Evolutionary conservation across 2,888 invertebrate species (phyloP), one percentile per base, ranked within the genome.

Genomic region (Rotaria socialis): DNA sequence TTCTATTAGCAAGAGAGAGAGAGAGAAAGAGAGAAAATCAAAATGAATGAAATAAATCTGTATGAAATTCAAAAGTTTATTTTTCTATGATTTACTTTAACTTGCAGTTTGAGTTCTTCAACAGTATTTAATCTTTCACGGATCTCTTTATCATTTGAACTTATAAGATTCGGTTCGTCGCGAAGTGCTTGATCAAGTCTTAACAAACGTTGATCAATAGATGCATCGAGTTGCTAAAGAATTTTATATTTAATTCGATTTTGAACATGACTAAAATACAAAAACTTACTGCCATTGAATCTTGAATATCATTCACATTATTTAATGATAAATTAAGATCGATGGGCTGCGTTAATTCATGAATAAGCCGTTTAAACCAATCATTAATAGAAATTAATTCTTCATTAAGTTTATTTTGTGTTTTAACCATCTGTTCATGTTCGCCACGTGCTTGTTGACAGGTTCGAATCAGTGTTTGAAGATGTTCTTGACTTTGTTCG

Each of bases 321-420:
- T 80, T 80, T n/a, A 80, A 80, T 47, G 80, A 80, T 80, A 80
- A 47, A 80, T 80, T 80, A 8, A 80, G 80, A n/a, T 80, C 80
- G n/a, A 80, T 22, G 24, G 80, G 80, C n/a, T 80, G 47, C 10
- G 80, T 24, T n/a, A 80, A 80, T 11, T 80, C 80, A 11, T 43
- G 43, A 2, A 47, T 47, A n/a, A 80, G 47, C n/a, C 80, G 4
- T 80, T 80, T 47, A n/a, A 80, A n/a, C 80, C 80, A 80, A 80
- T 80, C 80, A 47, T 47, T 43, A 24, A 80, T 47, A 14, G 80
- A 2, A n/a, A 80, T 47, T 47, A 80, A 43, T n/a, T 80, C 80
- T 80, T 80, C 80, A 80, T 80, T 43, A 24, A 80, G 47, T 47
- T 80, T 80, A 47, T 19, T 22, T 80, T 80, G 80, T 80, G 43